Conservation (phyloP, 2,113 vertebrate species). For the Brachyistius frenatus region DNA sequence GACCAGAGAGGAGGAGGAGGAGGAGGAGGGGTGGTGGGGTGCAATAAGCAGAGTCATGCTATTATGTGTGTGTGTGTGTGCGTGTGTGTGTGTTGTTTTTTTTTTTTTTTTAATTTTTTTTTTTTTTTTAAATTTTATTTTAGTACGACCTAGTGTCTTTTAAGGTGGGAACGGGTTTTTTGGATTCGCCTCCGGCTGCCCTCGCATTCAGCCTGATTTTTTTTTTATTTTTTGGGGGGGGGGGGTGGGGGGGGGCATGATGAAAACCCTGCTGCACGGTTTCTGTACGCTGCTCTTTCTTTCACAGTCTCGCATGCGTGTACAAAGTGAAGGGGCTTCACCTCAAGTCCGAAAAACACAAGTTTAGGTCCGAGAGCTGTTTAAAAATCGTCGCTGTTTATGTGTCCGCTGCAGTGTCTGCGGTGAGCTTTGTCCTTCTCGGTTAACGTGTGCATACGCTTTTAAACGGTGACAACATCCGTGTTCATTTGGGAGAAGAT, state of each 20-base stretch:
- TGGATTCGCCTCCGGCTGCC: constrained; percentile 42
- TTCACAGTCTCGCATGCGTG: constrained; percentile 42
- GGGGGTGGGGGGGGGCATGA: constrained; percentile 17
- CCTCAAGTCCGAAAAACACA: constrained; percentile 32
- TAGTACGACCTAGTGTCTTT: constrained; percentile 60
- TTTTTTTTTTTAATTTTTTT: neutral
- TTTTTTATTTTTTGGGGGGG: no score
- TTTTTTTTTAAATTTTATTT: constrained; percentile 37
- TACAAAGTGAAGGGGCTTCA: constrained; percentile 1
- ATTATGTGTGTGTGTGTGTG: constrained; percentile 27
- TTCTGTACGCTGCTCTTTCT: constrained; percentile 32
- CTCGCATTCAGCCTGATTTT: constrained; percentile 46
- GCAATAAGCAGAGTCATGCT: constrained; percentile 78
- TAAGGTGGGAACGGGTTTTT: constrained; percentile 46
- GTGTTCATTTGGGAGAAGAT: constrained; percentile 13
- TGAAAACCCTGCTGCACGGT: constrained; percentile 49
- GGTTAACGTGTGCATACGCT: constrained; percentile 14
- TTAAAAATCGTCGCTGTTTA: neutral
- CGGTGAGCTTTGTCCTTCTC: neutral
- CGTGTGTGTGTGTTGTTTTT: no score
- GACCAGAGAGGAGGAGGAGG: constrained; percentile 65
- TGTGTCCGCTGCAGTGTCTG: neutral
- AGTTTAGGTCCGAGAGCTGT: constrained; percentile 29
- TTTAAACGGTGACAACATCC: constrained; percentile 43
- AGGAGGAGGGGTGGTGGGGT: constrained; percentile 70